A percentile compares a stretch with the other conserved stretches of the same genome.
These are phyloP conservation scores for Acropora yongei DNA, from an alignment of 64 coral and sea anemone genomes.

Conservation along the genomic window DNA sequence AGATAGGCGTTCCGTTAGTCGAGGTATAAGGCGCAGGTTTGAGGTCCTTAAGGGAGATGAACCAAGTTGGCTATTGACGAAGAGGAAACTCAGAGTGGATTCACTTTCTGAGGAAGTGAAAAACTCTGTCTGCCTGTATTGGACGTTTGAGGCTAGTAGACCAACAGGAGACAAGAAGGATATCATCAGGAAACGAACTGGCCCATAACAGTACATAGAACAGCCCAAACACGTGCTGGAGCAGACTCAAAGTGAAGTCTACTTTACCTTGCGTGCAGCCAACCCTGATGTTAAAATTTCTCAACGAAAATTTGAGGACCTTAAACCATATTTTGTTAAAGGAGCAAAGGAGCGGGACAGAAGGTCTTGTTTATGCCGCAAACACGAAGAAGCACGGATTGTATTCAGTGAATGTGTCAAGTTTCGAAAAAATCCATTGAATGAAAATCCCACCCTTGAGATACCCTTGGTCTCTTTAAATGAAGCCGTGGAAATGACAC, in stretches of 20 bases:
- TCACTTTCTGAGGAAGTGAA: conserved; percentile 18
- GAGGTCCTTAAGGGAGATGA: neutral
- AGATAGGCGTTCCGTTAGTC: too few relatives aligned
- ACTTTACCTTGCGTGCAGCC: conserved; percentile 24
- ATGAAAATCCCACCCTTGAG: neutral
- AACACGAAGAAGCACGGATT: conserved; percentile 25
- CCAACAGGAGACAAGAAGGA: conserved; percentile 63
- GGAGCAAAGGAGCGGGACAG: conserved; percentile 30
- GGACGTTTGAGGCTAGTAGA: conserved; percentile 20
- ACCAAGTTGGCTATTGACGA: neutral
- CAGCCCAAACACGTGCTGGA: conserved; percentile 44
- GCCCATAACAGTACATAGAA: conserved; percentile 6
- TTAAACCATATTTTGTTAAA: conserved; percentile 39
- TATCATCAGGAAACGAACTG: conserved; percentile 30
- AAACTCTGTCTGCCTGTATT: neutral
- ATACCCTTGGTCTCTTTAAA: conserved; percentile 1
- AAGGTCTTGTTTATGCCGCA: conserved; percentile 9
- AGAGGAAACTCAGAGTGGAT: neutral
- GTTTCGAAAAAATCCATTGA: conserved; percentile 14
- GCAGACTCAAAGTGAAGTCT: neutral
- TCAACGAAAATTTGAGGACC: conserved; percentile 4
- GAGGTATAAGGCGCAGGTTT: too few relatives aligned
- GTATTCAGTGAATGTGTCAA: conserved; percentile 38
- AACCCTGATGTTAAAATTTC: conserved; percentile 4
- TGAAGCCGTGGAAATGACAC: conserved; percentile 27